Evolutionary conservation across 2,113 vertebrate species (phyloP).

Genomic region (Onychostoma macrolepis): DNA sequence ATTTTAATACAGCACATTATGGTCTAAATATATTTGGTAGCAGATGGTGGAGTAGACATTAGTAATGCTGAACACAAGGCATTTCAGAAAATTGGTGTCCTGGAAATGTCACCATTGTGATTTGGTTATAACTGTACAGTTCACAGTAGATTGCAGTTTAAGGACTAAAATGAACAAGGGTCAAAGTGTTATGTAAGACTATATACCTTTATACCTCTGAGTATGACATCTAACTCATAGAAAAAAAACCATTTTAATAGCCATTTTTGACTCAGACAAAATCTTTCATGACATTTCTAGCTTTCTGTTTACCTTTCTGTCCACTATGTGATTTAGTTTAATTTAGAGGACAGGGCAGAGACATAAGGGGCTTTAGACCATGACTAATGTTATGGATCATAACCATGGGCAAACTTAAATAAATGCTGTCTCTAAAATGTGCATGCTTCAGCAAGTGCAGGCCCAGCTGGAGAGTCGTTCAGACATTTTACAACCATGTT

Average conservation of each 20-base stretch:
- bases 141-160: background rate
- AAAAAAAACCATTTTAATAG: background rate
- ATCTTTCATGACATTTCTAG: slow-evolving; percentile 27
- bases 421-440: slow-evolving; percentile 44
- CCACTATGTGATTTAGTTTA: slow-evolving; percentile 36
- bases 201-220: background rate
- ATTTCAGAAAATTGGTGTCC: background rate
- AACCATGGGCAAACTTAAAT: slow-evolving; percentile 50
- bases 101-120: background rate
- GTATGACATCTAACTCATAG: background rate
- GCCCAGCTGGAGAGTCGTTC: background rate
- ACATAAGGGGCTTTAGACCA: slow-evolving; percentile 42
- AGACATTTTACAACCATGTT: background rate
- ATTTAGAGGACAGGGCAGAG: slow-evolving; percentile 34
- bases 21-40: background rate
- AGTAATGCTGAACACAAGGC: background rate
- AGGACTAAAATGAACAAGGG: background rate
- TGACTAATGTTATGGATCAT: slow-evolving; percentile 49
- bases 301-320: background rate
- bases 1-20: background rate
- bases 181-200: background rate
- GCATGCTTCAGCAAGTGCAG: slow-evolving; percentile 20
- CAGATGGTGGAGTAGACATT: slow-evolving; percentile 8
- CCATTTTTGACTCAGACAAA: background rate
- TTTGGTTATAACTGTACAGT: background rate